Base-by-base conservation (phyloP, 2,888 invertebrate species). In the Carabus problematicus region DNA sequence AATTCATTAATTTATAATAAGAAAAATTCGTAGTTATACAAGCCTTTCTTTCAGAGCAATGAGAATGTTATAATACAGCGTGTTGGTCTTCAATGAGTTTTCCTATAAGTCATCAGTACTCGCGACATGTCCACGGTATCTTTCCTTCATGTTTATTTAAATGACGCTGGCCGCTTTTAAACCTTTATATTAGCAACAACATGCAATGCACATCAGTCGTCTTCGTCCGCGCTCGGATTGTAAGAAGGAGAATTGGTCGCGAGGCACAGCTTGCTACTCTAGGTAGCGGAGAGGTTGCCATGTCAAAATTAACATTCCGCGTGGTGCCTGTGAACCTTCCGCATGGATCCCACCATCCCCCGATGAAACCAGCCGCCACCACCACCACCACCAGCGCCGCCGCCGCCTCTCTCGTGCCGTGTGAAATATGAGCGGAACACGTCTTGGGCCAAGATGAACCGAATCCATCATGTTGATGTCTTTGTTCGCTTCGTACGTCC, bases 391-490 rank as follows among this genome's bases (percentile, higher is more conserved):
- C 29, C 6, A 2, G 2, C 77, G 79, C 79, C 79, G 78, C 79
- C 76, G 78, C 77, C 79, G 77, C 76, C 75, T 19, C 67, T 42
- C 63, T 70, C 71, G 72, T 77, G 75, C 77, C 14, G 16, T 52
- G 79, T 82, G 82, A 82, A 82, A 82, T 83, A 82, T 82, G 80
- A 80, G 81, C 82, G 82, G 82, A 82, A 82, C 82, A 82, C 82
- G 82, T 82, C 81, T 79, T 77, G 80, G 81, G 80, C 81, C 80
- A 81, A 82, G 82, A 83, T 82, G 83, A 82, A 82, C 81, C 80
- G 79, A 80, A 83, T 82, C 80, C 81, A 82, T 83, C 82, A 83
- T 83, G 79, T 81, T 82, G 82, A 82, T 82, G 82, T 82, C 83
- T 83, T 82, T 82, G 82, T 83, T 83, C 82, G 79, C 78, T 78